Base-by-base conservation (phyloP, 2,888 invertebrate genomes). In the Patella caerulea region DNA sequence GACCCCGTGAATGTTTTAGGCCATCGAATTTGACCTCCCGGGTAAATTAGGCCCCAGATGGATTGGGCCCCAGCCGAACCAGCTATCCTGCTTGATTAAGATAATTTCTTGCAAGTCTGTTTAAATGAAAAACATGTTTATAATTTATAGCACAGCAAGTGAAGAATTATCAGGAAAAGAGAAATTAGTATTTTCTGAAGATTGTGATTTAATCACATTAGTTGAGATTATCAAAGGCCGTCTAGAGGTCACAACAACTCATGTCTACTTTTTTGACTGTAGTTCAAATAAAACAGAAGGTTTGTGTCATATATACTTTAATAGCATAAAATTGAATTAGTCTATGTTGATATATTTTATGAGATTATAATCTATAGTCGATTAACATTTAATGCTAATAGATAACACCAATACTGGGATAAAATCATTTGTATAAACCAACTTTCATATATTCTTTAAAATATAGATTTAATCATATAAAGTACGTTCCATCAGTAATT, bases 121-220 rank as follows among this genome's bases (percentile, higher is more conserved):
- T 65, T 65, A n/a, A 65, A 65, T 65, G 7, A 19, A 19, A 65
- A 19, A 1, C 9, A 45, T 45, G 45, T 45, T 45, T 45, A 45
- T 45, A 45, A 45, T 45, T 65, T 65, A 15, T 45, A 79, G 79
- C 52, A 55, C 79, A 53, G 78, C 74, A 54, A 75, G 73, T 53
- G 87, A 85, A 45, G 90, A 88, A 72, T 83, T 88, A 71, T 84
- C 87, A 34, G 93, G 93, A 0, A 92, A 93, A 81, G 94, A 94
- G 87, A 94, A 94, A 86, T 90, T 94, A 75, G 92, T 94, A 24
- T 92, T 94, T 76, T 93, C 93, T 11, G 94, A 94, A 87, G 94
- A 94, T 72, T 94, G 94, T 88, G 94, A 94, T 83, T 91, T 94
- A 17, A 93, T 94, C 55, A 94, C 94, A 0, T 88, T 94, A 71